Percentiles rank a stretch among this genome's conserved stretches.
These are phyloP conservation scores for Eilema depressum DNA, from an alignment of 2,888 invertebrate genomes.

Conservation along the genomic window DNA sequence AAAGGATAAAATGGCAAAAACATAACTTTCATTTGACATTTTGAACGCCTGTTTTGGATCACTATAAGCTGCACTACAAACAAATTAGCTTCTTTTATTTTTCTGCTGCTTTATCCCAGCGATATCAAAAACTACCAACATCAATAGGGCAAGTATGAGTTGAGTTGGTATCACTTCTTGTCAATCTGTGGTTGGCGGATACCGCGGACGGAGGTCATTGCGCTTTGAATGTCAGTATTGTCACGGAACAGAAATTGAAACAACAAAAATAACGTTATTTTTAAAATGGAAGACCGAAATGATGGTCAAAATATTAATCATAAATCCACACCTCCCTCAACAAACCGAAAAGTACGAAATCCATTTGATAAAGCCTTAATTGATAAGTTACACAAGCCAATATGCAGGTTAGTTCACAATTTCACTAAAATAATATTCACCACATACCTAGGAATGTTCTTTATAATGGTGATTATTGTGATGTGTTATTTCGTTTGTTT, in stretches of 20 bases:
- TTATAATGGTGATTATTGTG: constrained; percentile 5
- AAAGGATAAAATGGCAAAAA: too few relatives aligned
- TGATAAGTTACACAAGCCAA: constrained; percentile 89
- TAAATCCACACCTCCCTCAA: constrained; percentile 78
- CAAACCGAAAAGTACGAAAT: constrained; percentile 86
- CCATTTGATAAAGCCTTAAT: constrained; percentile 90
- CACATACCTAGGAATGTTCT: not conserved
- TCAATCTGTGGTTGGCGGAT: constrained; percentile 9
- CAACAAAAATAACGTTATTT: constrained; percentile 69
- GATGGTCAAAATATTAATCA: constrained; percentile 64
- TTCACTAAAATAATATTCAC: not conserved
- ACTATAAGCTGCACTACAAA: too few relatives aligned
- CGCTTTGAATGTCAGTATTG: constrained; percentile 36
- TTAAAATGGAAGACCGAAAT: constrained; percentile 81
- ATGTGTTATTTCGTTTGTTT: constrained; percentile 22
- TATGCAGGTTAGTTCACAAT: constrained; percentile 88
- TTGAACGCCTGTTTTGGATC: too few relatives aligned
- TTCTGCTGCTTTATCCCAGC: too few relatives aligned
- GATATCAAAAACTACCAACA: too few relatives aligned
- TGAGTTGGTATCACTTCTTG: too few relatives aligned
- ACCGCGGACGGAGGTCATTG: constrained; percentile 52
- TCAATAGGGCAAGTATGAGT: too few relatives aligned
- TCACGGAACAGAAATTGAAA: constrained; percentile 19
- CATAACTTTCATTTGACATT: too few relatives aligned
- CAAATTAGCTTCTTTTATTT: too few relatives aligned